Percentiles rank a stretch among this genome's conserved stretches.
Evolutionary conservation across 2,888 invertebrate species (phyloP).

Genomic region (Ornithoptera alexandrae): DNA sequence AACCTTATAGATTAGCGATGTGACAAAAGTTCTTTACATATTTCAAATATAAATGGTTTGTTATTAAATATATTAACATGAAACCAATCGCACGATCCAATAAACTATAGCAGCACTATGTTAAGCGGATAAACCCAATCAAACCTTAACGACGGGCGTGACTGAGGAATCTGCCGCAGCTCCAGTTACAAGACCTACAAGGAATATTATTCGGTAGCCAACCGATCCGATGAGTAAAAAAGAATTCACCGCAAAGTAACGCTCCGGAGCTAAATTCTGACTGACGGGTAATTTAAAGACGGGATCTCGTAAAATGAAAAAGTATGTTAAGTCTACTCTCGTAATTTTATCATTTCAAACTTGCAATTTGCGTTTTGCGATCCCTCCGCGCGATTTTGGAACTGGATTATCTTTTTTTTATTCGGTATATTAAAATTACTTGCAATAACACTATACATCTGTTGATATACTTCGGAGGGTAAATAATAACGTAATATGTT

Average conservation of each 20-base stretch:
- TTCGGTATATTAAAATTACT: neutral
- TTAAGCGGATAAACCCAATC: constrained; percentile 40
- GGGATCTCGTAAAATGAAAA: constrained; percentile 38
- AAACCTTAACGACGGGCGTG: constrained; percentile 42
- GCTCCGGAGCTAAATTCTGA: constrained; percentile 48
- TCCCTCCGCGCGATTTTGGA: constrained; percentile 4
- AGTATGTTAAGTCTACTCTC: constrained; percentile 20
- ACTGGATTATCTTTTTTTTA: constrained; percentile 20
- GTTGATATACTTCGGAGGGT: neutral
- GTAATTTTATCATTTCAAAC: constrained; percentile 36
- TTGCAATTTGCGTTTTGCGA: constrained; percentile 30
- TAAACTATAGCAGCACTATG: constrained; percentile 39
- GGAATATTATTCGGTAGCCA: constrained; percentile 56
- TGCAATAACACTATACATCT: neutral
- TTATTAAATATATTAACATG: neutral
- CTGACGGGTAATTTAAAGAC: constrained; percentile 39
- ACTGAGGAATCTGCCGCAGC: constrained; percentile 40
- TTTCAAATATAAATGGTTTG: neutral
- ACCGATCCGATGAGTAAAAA: constrained; percentile 48
- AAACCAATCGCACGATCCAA: constrained; percentile 33
- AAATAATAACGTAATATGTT: too few species aligned
- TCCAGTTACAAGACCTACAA: constrained; percentile 49
- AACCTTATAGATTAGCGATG: neutral
- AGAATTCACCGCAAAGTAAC: constrained; percentile 43
- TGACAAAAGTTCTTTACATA: neutral